Evolutionary conservation across 2,797 vertebrate genomes (phyloP).

Genomic region (Gorsachius magnificus): DNA sequence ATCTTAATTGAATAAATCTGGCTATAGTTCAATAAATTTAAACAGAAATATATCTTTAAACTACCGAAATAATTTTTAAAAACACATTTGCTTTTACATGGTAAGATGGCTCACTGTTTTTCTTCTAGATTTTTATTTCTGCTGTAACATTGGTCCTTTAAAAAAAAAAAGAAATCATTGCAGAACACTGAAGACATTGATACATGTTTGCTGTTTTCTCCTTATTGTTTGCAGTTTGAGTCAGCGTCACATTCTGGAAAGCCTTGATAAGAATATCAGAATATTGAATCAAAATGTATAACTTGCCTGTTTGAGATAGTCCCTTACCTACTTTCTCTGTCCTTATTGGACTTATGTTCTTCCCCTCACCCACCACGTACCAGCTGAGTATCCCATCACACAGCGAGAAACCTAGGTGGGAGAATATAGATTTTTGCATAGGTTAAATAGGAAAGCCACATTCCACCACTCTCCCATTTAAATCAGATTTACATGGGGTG

Average conservation of each 20-base stretch:
- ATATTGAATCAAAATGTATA: slow-evolving; percentile 69
- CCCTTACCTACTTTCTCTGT: slow-evolving; percentile 26
- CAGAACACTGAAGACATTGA: slow-evolving; percentile 60
- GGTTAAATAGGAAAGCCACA: slow-evolving; percentile 67
- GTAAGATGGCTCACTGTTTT: background rate
- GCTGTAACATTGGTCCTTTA: slow-evolving; percentile 21
- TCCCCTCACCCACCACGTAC: background rate
- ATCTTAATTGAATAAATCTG: slow-evolving; percentile 82
- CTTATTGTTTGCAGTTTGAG: slow-evolving; percentile 67
- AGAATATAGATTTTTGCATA: slow-evolving; percentile 65
- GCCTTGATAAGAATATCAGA: slow-evolving; percentile 75
- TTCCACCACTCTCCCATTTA: slow-evolving; percentile 62
- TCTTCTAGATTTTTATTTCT: slow-evolving; percentile 23
- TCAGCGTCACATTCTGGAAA: slow-evolving; percentile 72
- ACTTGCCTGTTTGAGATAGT: slow-evolving; percentile 59
- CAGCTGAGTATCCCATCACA: slow-evolving; percentile 47
- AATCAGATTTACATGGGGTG: slow-evolving; percentile 70
- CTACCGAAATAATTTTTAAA: slow-evolving; percentile 29
- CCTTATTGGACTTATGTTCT: slow-evolving; percentile 37
- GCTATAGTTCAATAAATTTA: slow-evolving; percentile 79
- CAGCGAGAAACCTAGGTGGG: slow-evolving; percentile 44
- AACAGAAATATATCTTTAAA: slow-evolving; percentile 69
- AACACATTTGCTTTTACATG: slow-evolving; percentile 1
- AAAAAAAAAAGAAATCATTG: background rate
- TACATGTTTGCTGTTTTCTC: slow-evolving; percentile 65